A percentile compares a stretch with the other conserved stretches of the same genome.
phyloP scores from a whole-genome alignment of 2,888 invertebrate species.

The Acholoe squamosa region DNA sequence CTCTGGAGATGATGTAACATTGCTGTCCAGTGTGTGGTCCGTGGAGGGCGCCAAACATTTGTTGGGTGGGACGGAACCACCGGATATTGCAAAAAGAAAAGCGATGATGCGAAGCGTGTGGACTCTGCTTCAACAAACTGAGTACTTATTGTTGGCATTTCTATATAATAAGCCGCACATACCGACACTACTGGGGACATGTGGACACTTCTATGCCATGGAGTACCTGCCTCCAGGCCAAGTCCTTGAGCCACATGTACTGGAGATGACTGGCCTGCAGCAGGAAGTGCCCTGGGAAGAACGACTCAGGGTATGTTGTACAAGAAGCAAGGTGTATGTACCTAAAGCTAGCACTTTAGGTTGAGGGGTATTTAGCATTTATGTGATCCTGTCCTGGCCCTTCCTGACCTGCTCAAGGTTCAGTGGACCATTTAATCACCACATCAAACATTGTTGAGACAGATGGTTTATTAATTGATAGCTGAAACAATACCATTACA shows the following conservation, averaged over 20 bases:
- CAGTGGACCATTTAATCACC: no score
- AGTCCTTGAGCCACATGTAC: conserved; percentile 68
- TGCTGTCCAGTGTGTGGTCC: conserved; percentile 22
- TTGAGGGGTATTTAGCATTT: no score
- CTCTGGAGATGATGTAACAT: neutral
- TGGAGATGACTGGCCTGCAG: conserved; percentile 14
- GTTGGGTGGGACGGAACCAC: neutral
- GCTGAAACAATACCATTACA: no score
- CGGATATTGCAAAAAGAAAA: neutral
- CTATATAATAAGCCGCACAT: conserved; percentile 87
- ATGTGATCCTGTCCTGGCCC: no score
- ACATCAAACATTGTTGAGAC: no score
- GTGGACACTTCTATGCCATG: conserved; percentile 88
- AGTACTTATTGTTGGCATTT: conserved; percentile 87
- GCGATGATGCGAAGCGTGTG: conserved; percentile 84
- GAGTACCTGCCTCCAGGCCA: conserved; percentile 85
- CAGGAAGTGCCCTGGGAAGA: conserved; percentile 63
- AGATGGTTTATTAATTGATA: no score
- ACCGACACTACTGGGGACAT: conserved; percentile 88
- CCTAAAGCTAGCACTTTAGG: no score
- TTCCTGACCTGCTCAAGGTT: no score
- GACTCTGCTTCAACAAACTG: conserved; percentile 87
- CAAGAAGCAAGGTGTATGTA: no score
- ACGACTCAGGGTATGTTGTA: neutral
- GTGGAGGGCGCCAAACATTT: neutral